Conservation (phyloP, 2,113 vertebrate species). For the Ardeotis arabs region DNA sequence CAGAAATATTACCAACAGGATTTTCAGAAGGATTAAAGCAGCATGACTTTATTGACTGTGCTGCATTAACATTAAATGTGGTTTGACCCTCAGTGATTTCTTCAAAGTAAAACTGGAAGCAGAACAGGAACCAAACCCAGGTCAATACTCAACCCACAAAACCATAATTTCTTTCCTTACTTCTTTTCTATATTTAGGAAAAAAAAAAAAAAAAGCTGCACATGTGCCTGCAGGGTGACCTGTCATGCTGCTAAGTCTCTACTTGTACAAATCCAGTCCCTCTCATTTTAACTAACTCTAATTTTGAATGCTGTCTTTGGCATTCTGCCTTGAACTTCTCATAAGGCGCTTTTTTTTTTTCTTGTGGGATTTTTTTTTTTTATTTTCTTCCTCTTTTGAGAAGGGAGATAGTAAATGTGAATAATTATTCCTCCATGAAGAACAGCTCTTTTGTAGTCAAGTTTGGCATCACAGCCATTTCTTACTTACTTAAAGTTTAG, state of each 20-base stretch:
- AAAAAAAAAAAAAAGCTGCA: not conserved
- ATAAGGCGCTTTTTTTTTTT: not conserved
- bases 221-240: not conserved
- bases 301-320: slow-evolving; percentile 61
- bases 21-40: slow-evolving; percentile 61
- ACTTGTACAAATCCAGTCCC: slow-evolving; percentile 2
- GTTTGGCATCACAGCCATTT: slow-evolving; percentile 4
- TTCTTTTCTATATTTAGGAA: slow-evolving; percentile 33
- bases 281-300: slow-evolving; percentile 34
- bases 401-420: slow-evolving; percentile 17
- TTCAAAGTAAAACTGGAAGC: slow-evolving; percentile 59
- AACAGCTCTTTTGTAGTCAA: not conserved
- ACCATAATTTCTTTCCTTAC: slow-evolving; percentile 50
- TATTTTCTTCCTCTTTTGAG: not conserved
- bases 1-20: slow-evolving; percentile 40
- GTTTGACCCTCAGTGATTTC: slow-evolving; percentile 55
- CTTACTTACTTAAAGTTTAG: slow-evolving; percentile 19
- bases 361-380: not conserved
- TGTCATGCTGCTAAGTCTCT: slow-evolving; percentile 29
- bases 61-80: slow-evolving; percentile 54
- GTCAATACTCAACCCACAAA: slow-evolving; percentile 58
- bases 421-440: slow-evolving; percentile 11
- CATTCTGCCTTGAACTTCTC: slow-evolving; percentile 10
- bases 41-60: slow-evolving; percentile 53
- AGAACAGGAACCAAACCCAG: slow-evolving; percentile 55